Base-by-base conservation (phyloP, 2,888 invertebrate genomes). In the Tenthredo livida region DNA sequence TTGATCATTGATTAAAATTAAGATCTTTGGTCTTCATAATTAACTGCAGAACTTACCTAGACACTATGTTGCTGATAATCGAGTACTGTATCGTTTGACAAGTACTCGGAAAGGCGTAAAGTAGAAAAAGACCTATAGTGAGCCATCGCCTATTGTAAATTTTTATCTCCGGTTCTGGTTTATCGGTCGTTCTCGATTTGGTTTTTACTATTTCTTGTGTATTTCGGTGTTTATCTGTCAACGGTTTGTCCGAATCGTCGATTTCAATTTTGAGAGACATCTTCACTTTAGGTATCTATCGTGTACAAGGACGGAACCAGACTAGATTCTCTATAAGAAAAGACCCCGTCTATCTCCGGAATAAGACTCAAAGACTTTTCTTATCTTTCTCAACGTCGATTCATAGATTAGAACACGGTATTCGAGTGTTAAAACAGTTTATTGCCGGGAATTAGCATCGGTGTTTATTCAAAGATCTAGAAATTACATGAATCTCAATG, bases 61-160 rank as follows among this genome's bases (percentile, higher is more conserved):
- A 89, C n/a, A 96, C 90, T 12, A 95, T 93, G 88, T 95, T 95
- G 40, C 94, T 93, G 87, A 96, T 95, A 87, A 96, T 96, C 85
- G 95, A 94, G 87, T 96, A 95, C 89, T 96, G 95, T 85, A 96
- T 95, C 96, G 96, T 96, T 88, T 96, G 96, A 88, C 95, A 95
- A 17, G 95, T 95, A 89, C 95, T 96, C 61, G 94, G 93, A 87
- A 95, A 94, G 33, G 95, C 95, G 88, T 95, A 95, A 6, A 94
- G 84, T 21, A 95, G 94, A 90, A 95, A 96, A 29, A 96, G 90
- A 2, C 90, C 86, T 50, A 96, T 92, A 84, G 95, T 94, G 12
- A 95, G 86, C 95, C 95, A 96, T 88, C 96, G 93, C 54, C 92
- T 92, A 84, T 90, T 92, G 89, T 94, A 94, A 47, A 94, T 90